Conservation (phyloP, 2,888 invertebrate genomes). For the Panzeria rudis region DNA sequence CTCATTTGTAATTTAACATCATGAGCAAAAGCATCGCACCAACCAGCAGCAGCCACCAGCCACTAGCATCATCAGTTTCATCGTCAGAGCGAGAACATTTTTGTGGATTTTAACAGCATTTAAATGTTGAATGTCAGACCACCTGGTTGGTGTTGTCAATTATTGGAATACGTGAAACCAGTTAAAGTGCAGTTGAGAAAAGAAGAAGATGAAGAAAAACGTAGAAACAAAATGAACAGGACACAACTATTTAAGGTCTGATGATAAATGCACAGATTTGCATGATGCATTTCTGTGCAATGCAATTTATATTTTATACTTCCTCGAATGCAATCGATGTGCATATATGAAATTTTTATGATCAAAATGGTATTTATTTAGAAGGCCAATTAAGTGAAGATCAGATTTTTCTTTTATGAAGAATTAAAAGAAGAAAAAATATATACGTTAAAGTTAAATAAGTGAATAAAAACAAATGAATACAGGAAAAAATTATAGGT, state of each 20-base stretch:
- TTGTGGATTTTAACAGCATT: slow-evolving; percentile 65
- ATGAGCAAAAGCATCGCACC: slow-evolving; percentile 20
- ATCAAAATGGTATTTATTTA: slow-evolving; percentile 64
- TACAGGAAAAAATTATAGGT: neutral
- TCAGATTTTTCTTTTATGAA: slow-evolving; percentile 6
- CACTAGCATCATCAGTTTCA: slow-evolving; percentile 2
- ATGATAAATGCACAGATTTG: slow-evolving; percentile 65
- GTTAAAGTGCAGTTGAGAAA: slow-evolving; percentile 44
- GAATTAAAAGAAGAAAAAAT: slow-evolving; percentile 13
- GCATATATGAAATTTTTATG: slow-evolving; percentile 51
- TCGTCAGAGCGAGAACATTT: slow-evolving; percentile 27
- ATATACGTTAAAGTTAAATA: neutral
- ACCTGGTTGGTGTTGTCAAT: slow-evolving; percentile 71
- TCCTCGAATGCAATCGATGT: neutral
- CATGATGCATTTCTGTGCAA: slow-evolving; percentile 58
- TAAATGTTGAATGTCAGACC: slow-evolving; percentile 73
- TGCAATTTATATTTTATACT: slow-evolving; percentile 19
- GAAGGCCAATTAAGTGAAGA: slow-evolving; percentile 65
- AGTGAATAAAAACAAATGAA: slow-evolving; percentile 34
- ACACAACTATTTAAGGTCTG: slow-evolving; percentile 60
- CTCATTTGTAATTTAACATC: slow-evolving; percentile 63
- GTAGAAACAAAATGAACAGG: slow-evolving; percentile 40
- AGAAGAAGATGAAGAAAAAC: slow-evolving; percentile 3
- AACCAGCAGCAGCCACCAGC: slow-evolving; percentile 8
- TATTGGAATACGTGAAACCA: slow-evolving; percentile 66